Base-by-base conservation (phyloP, 2,888 invertebrate genomes). In the Ophion ellenae region DNA sequence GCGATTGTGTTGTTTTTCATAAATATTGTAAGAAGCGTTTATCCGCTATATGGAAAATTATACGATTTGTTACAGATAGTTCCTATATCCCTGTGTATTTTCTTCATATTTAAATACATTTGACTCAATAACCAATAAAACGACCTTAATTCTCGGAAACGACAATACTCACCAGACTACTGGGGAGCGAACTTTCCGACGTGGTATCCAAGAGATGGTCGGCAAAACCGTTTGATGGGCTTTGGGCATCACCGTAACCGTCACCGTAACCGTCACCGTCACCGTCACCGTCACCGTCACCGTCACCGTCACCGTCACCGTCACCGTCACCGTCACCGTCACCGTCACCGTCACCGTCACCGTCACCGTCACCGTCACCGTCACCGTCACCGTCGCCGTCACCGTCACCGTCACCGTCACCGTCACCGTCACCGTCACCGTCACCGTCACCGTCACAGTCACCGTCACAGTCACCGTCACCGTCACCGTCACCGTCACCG, bases 161-260 rank as follows among this genome's bases (percentile, higher is more conserved):
- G 61, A 24, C 24, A 61, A 61, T 61, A 66, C 69, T 71, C 57
- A 89, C 88, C 47, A 63, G 63, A 75, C 47, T 75, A 63, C 75
- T 17, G 63, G 24, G 24, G 40, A 61, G 24, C 75, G 75, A 75
- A 47, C 40, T 71, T 57, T 71, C 57, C 28, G 71, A 71, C 7
- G 57, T 71, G 32, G 32, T 71, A 14, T 71, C 71, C 57, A 71
- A 14, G 10, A 71, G 57, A 71, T 71, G 53, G 32, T 71, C 71
- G n/a, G 71, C 71, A 47, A 71, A 71, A 32, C 71, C 71, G 53
- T 53, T 71, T 3, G 53, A 57, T n/a, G 17, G 57, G 57, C n/a
- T 57, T 36, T 71, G 7, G 59, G n/a, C 57, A 36, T 71, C 24
- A 17, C 17, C 53, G 32, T 71, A 36, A 17, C 57, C 71, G 57